Conservation (phyloP, 2,113 vertebrate genomes). For the Pogonocichla stellata region DNA sequence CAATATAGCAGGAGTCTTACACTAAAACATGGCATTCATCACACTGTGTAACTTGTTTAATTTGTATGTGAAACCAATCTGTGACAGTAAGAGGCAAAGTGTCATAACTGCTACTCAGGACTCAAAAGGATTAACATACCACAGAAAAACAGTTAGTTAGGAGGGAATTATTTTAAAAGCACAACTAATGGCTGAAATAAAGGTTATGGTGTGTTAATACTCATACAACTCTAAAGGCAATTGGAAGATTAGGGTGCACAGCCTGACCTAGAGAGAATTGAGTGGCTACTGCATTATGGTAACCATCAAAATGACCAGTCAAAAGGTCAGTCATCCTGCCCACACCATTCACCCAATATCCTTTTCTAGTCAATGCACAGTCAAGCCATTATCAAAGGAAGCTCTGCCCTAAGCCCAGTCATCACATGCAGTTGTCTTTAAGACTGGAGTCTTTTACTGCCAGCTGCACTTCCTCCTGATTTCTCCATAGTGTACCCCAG, state of each 20-base stretch:
- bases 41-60: background rate
- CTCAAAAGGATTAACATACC: background rate
- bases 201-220: background rate
- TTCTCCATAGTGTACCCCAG: background rate
- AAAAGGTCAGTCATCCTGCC: background rate
- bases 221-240: background rate
- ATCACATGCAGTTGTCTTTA: background rate
- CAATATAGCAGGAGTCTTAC: background rate
- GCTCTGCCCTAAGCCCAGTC: background rate
- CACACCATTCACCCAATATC: background rate
- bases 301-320: background rate
- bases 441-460: background rate
- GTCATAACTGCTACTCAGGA: background rate
- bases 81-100: background rate
- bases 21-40: background rate
- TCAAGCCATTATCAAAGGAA: background rate
- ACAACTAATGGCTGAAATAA: background rate
- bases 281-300: background rate
- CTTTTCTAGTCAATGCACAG: accelerated
- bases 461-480: background rate
- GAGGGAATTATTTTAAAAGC: background rate
- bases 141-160: background rate
- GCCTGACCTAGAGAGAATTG: background rate
- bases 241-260: background rate
- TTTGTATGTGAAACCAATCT: background rate